These are phyloP conservation scores for Coregonus ussuriensis DNA, from an alignment of 2,797 vertebrate genomes.

Conservation along the genomic window DNA sequence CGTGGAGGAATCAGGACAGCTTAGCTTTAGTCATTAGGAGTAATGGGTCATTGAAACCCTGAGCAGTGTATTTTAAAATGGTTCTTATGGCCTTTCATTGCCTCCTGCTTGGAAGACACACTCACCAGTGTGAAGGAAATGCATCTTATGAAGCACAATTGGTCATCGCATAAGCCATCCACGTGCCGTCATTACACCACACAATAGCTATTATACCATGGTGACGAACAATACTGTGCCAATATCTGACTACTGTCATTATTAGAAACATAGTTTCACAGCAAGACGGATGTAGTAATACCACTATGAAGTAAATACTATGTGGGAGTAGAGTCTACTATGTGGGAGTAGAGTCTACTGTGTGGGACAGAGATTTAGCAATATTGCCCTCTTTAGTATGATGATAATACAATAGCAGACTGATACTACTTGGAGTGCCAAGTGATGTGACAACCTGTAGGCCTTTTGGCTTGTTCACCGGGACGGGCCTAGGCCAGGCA, in stretches of 20 bases:
- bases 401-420: constrained; percentile 52
- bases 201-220: constrained; percentile 20
- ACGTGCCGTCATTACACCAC: background rate
- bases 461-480: background rate
- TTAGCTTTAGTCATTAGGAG: constrained; percentile 49
- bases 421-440: constrained; percentile 11
- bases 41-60: constrained; percentile 35
- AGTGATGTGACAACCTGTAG: constrained; percentile 19
- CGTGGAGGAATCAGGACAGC: constrained; percentile 29
- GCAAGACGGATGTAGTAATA: background rate
- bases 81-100: constrained; percentile 46
- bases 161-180: constrained; percentile 61
- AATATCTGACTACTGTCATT: constrained; percentile 12
- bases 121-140: constrained; percentile 55
- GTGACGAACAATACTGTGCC: constrained; percentile 45
- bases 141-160: constrained; percentile 78
- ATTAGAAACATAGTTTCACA: background rate
- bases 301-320: background rate
- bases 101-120: constrained; percentile 49
- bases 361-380: constrained; percentile 44
- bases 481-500: background rate
- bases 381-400: constrained; percentile 71
- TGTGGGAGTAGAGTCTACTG: too few species aligned
- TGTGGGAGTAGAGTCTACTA: background rate
- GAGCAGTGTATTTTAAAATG: constrained; percentile 42